phyloP scores from a whole-genome alignment of 2,888 invertebrate species.

The Megaustenia siamemsis region DNA sequence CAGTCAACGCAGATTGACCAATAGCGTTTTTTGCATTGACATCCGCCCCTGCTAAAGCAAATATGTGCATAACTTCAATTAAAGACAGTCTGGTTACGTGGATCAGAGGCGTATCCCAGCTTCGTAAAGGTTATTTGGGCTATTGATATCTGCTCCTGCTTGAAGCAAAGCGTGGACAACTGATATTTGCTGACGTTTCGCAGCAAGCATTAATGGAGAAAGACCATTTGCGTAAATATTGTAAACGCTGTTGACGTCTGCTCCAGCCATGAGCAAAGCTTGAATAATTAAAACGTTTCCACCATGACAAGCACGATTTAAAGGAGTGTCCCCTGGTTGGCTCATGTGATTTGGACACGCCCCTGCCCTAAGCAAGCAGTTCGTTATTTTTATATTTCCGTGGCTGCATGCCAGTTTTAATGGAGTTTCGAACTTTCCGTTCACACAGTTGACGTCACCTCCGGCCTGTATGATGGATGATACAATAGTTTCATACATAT shows the following conservation, averaged over 20 bases:
- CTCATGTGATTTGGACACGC: slow-evolving; percentile 11
- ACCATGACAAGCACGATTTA: neutral
- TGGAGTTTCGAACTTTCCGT: slow-evolving; percentile 6
- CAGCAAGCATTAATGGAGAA: neutral
- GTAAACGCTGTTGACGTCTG: slow-evolving; percentile 2
- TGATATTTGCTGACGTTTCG: neutral
- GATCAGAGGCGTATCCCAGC: neutral
- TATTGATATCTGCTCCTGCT: slow-evolving; percentile 1
- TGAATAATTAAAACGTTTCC: slow-evolving; percentile 2
- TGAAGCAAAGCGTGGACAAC: neutral
- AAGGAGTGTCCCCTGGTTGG: neutral
- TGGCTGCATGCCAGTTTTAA: neutral
- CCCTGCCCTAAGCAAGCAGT: neutral
- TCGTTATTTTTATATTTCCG: neutral
- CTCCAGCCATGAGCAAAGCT: slow-evolving; percentile 10
- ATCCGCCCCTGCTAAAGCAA: neutral
- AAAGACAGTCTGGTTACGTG: neutral
- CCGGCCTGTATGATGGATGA: slow-evolving; percentile 2
- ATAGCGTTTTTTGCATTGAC: neutral
- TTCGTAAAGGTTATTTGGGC: neutral
- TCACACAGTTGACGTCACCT: slow-evolving; percentile 4
- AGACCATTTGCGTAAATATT: neutral
- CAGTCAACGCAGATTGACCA: slow-evolving; percentile 10
- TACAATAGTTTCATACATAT: neutral
- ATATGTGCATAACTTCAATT: neutral